Evolutionary conservation across 92 coral and sea anemone genomes (phyloP), one percentile per base, ranked within the genome.

Genomic region (Palythoa grandis): DNA sequence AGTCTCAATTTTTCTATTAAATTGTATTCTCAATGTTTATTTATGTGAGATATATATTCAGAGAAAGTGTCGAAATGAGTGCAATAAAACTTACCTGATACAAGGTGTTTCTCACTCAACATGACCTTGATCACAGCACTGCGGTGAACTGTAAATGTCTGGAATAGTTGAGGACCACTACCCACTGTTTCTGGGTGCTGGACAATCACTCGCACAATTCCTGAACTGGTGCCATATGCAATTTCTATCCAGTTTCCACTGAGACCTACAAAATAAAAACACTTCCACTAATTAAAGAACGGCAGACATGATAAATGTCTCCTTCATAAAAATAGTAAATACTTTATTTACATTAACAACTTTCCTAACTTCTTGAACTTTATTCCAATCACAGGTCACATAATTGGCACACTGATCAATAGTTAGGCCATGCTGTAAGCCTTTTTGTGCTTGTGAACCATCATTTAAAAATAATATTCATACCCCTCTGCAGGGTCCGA

Each of bases 111-210:
- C 87, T 97, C 99, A 79, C 99, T 97, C 83, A 97, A 83, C 99
- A 97, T 97, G 20, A 97, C 98, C 43, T 96, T 92, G 15, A 97
- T 75, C 19, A 97, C 98, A 11, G 99, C 97, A 74, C 95, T 95
- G 38, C 99, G 97, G 85, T 97, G 99, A 25, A 97, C 99, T 50
- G 98, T 97, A 88, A 95, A 97, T 12, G 99, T 97, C 82, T 97
- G 99, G 90, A 97, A 97, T 67, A 97, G 87, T 78, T 97, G 99
- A 0, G 99, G 99, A 23, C 99, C 99, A 61, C 95, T 98, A 0
- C 99, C 99, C 3, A 97, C 98, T 3, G 99, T 97, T 91, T 97
- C 99, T 1, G 99, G 99, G 78, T 97, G 99, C 76, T 97, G 99
- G 9, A 97, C 99, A 10, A 97, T 97, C 13, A 97, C 95, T 16